Base-by-base conservation (phyloP, 2,888 invertebrate species). In the Pimpla rufipes region DNA sequence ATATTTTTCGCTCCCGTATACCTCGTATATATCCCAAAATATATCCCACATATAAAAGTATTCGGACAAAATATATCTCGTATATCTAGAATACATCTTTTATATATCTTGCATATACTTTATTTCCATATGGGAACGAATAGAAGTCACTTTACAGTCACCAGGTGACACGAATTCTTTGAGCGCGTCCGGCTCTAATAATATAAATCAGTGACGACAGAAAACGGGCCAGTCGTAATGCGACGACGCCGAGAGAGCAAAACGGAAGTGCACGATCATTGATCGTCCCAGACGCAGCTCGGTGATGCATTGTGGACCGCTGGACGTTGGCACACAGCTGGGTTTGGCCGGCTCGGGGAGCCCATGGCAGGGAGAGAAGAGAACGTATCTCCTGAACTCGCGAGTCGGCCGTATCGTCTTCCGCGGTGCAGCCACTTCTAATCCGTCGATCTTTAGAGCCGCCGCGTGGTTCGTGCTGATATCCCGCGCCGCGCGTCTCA, bases 401-500 rank as follows among this genome's bases (percentile, higher is more conserved):
- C 2, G 18, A 29, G 21, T 42, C 35, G 50, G 18, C 13, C n/a
- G 50, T 42, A 68, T 75, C 82, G 68, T 75, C 78, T 82, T 79
- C 82, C 79, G 79, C 82, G 79, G 68, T 82, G 62, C 78, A 55
- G 55, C 82, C 74, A 74, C 62, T 74, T 82, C 78, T 70, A 82
- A 82, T 82, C 78, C 68, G 57, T 55, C 18, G 13, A 79, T 82
- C 74, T 75, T 47, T 59, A 47, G 13, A 73, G 35, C 45, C 45
- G 29, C 29, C 42, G 16, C 59, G 57, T 45, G 29, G 29, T n/a
- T 45, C 55, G n/a, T 59, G 29, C 29, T 29, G 21, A 40, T 59
- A 23, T n/a, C 59, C 10, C 16, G 10, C 21, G 11, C 45, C 18
- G 16, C 57, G 47, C 57, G 42, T 55, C 29, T 23, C 35, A 13